A percentile compares a stretch with the other conserved stretches of the same genome.
phyloP scores from a whole-genome alignment of 2,113 vertebrate genomes.

The Siniperca chuatsi region DNA sequence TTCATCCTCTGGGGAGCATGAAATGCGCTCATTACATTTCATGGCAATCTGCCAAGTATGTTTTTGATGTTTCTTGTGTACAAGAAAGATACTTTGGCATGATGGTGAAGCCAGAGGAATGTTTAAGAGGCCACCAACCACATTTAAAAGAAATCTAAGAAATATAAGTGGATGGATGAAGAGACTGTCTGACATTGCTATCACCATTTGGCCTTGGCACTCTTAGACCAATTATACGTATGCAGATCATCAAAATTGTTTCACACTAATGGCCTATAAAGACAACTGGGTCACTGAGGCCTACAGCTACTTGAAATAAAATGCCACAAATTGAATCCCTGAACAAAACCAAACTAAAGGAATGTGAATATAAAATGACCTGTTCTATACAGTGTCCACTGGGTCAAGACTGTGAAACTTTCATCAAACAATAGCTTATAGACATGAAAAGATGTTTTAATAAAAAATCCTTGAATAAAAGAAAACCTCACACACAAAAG shows the following conservation, averaged over 20 bases:
- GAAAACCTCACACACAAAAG: neutral
- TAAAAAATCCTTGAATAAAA: neutral
- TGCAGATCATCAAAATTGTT: slow-evolving; percentile 46
- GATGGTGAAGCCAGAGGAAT: neutral
- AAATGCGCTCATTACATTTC: neutral
- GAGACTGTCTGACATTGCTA: slow-evolving; percentile 1
- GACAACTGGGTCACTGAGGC: slow-evolving; percentile 59
- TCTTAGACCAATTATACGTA: slow-evolving; percentile 24
- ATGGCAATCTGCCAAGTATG: neutral
- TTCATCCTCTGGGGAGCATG: neutral
- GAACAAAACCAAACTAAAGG: slow-evolving; percentile 36
- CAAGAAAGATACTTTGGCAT: neutral
- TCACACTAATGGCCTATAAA: slow-evolving; percentile 55
- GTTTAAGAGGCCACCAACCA: neutral
- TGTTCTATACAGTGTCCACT: neutral
- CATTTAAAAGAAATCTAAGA: neutral
- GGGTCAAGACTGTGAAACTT: neutral
- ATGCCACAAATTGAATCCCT: slow-evolving; percentile 41
- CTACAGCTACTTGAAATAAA: slow-evolving; percentile 49
- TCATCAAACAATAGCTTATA: neutral
- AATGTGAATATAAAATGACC: slow-evolving; percentile 20
- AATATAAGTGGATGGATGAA: neutral
- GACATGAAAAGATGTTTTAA: slow-evolving; percentile 7
- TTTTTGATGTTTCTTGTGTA: neutral
- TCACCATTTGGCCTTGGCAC: slow-evolving; percentile 29